Evolutionary conservation across 2,888 invertebrate species (phyloP).

Genomic region (Metalampra italica): DNA sequence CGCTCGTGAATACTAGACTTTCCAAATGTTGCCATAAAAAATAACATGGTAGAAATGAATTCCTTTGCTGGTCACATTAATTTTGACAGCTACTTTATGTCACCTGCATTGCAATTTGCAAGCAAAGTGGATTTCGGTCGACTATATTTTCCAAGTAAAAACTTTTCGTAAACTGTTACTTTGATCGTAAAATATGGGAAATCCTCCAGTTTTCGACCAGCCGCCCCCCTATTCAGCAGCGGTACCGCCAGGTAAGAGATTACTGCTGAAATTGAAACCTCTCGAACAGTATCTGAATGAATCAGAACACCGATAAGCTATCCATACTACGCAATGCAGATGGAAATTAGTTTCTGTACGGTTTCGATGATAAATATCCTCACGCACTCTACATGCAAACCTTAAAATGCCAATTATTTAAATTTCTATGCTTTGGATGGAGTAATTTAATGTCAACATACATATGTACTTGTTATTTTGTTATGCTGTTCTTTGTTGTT

Average conservation of each 20-base stretch:
- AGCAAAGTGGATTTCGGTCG: too few species aligned
- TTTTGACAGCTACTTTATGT: background rate
- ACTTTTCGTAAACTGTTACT: background rate
- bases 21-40: background rate
- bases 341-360: constrained; percentile 9
- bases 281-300: constrained; percentile 27
- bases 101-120: background rate
- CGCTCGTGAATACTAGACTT: background rate
- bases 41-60: background rate
- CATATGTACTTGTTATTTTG: too few species aligned
- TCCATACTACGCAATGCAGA: constrained; percentile 25
- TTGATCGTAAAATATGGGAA: constrained; percentile 46
- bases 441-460: too few species aligned
- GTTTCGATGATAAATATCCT: constrained; percentile 3
- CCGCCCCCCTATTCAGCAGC: constrained; percentile 77
- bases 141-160: background rate
- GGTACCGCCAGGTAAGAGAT: constrained; percentile 45
- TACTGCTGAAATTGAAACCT: constrained; percentile 21
- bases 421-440: too few species aligned
- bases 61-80: background rate
- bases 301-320: constrained; percentile 49
- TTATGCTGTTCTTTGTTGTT: too few species aligned
- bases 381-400: background rate
- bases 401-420: background rate
- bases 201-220: constrained; percentile 56